A percentile compares a stretch with the other conserved stretches of the same genome.
These are phyloP conservation scores for Copidosoma aretas DNA, from an alignment of 2,888 invertebrate genomes.

Conservation along the genomic window DNA sequence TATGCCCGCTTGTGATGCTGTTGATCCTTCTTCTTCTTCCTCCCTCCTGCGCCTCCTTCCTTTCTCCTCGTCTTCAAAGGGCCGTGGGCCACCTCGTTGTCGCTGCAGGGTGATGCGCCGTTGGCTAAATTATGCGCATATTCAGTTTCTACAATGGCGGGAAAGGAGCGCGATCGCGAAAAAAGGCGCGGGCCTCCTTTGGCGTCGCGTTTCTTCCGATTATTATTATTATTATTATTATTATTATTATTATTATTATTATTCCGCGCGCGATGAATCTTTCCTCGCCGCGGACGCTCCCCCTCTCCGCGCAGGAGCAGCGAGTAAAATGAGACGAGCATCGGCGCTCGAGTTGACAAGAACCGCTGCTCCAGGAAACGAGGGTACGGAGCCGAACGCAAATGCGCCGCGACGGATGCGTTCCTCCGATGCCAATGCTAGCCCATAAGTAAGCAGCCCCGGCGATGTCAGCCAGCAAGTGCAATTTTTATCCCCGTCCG, in stretches of 20 bases:
- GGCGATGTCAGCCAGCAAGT: slow-evolving; percentile 20
- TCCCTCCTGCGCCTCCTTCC: no score
- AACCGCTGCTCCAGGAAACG: slow-evolving; percentile 5
- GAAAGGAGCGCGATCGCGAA: not conserved
- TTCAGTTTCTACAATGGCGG: slow-evolving; percentile 16
- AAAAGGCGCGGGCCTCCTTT: no score
- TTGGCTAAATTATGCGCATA: slow-evolving; percentile 29
- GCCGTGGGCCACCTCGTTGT: not conserved
- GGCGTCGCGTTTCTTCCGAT: no score
- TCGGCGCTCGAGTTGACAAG: slow-evolving; percentile 9
- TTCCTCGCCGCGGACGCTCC: no score
- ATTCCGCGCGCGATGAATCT: no score
- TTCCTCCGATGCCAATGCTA: slow-evolving; percentile 36
- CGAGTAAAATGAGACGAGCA: no score
- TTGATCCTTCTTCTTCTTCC: no score
- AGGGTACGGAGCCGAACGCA: slow-evolving; percentile 46
- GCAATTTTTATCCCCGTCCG: slow-evolving; percentile 23
- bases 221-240: no score
- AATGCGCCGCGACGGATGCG: slow-evolving; percentile 55
- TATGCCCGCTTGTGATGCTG: no score
- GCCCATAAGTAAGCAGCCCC: not conserved
- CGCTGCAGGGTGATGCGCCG: slow-evolving; percentile 1
- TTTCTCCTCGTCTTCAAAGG: slow-evolving; percentile 8
- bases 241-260: no score
- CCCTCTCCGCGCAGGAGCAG: no score